Percentiles rank a stretch among this genome's conserved stretches.
Evolutionary conservation across 2,797 vertebrate genomes (phyloP).

Genomic region (Tympanoctomys barrerae): DNA sequence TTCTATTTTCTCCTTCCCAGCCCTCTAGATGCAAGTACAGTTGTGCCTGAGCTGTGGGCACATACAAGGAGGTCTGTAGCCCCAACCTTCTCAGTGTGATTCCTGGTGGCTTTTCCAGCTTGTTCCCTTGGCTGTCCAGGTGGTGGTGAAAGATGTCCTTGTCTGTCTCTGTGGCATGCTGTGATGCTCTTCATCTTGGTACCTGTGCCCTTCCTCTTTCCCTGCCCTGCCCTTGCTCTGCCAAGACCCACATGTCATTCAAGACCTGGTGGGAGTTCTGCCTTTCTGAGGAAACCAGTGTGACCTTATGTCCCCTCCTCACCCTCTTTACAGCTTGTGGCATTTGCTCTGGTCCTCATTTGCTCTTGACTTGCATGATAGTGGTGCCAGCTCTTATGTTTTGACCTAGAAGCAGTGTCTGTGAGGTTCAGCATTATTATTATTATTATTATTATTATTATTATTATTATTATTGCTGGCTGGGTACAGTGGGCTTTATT

Average conservation of each 20-base stretch:
- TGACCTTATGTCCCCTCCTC: neutral
- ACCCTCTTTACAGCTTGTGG: neutral
- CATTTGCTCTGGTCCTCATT: neutral
- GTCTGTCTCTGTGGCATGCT: neutral
- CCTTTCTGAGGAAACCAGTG: neutral
- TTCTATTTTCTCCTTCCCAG: neutral
- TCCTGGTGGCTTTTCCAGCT: neutral
- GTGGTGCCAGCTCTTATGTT: neutral
- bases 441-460: no score
- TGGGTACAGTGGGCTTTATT: no score
- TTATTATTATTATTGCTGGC: neutral
- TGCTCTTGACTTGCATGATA: neutral
- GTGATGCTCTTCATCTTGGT: neutral
- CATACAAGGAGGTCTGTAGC: neutral
- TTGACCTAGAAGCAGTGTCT: neutral
- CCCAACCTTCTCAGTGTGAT: neutral
- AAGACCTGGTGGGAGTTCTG: neutral
- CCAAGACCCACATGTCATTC: neutral
- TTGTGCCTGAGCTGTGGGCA: neutral
- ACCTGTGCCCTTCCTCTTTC: neutral
- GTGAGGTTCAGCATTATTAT: neutral
- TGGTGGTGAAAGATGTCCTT: neutral
- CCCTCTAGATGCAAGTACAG: neutral
- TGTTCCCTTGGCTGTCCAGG: accelerated
- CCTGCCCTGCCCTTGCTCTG: neutral